A percentile compares a stretch with the other conserved stretches of the same genome.
Conservation (phyloP, 2,888 invertebrate species). For the Teleogryllus oceanicus region DNA sequence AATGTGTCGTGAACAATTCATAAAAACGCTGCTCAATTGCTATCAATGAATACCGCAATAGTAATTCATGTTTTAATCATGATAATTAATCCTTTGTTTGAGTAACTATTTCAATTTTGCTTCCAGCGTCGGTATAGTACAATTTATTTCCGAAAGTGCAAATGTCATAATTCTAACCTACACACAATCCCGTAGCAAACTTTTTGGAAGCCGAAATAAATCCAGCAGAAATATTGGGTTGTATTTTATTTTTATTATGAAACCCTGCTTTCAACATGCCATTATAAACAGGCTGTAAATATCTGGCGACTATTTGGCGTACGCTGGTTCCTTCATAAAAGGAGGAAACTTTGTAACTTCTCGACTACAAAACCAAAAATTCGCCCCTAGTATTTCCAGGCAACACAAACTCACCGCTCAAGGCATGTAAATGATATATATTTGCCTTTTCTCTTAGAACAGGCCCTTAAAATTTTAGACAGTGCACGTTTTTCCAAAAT, state of each 20-base stretch:
- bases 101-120: background rate
- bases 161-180: slow-evolving; percentile 6
- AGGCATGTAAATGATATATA: too few relatives aligned
- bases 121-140: background rate
- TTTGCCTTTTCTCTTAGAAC: too few relatives aligned
- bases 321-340: too few relatives aligned
- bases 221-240: background rate
- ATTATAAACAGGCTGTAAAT: background rate
- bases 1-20: too few relatives aligned
- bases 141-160: background rate
- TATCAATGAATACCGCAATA: too few relatives aligned
- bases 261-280: background rate
- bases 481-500: too few relatives aligned
- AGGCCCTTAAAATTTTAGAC: too few relatives aligned
- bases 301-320: background rate
- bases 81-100: background rate
- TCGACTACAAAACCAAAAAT: too few relatives aligned
- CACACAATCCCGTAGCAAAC: background rate
- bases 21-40: too few relatives aligned
- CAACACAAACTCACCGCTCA: too few relatives aligned
- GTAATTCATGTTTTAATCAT: background rate
- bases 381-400: too few relatives aligned
- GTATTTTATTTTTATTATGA: slow-evolving; percentile 6
- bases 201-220: background rate
- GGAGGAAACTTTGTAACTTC: too few relatives aligned